Evolutionary conservation across 2,797 vertebrate genomes (phyloP), one percentile per base, ranked within the genome.

Genomic region (Chanos chanos): DNA sequence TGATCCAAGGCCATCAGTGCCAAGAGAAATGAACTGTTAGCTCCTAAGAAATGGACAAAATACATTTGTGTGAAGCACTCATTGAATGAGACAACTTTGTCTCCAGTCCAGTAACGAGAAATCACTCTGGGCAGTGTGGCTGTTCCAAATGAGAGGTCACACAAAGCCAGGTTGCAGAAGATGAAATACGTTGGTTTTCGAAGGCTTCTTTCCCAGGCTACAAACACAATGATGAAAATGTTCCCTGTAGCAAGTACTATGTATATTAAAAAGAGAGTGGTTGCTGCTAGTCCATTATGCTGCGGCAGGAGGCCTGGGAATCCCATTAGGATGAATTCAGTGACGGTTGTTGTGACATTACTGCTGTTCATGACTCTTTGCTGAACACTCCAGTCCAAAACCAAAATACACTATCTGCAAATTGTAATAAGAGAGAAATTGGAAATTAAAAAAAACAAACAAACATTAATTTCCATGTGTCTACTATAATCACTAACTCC

Each of bases 1-100:
- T 83, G 77, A 68, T 89, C 86, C 34, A 85, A 51, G 3, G 86
- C 79, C 85, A 86, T 85, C 8, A 87, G 65, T 21, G 80, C 48
- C 25, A 87, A 59, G 13, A 86, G 71, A 34, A 81, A 71, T 15
- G 78, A 81, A 2, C 71, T 69, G 6, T 64, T 72, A 7, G 84
- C 70, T 8, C 82, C 84, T 18, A 87, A 37, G 30, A 78, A 73
- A 60, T 87, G 85, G 0, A 87, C 82, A 43, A 89, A 80, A 71
- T 77, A 83, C 70, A 87, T 81, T 8, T 89, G 85, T 10, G 54
- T 10, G 5, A 89, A 81, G 44, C 85, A 89, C 6, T 36, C 56
- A 1, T 53, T 68, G 12, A 85, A 86, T 4, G 79, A 68, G 4
- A 78, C 68, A 0, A 58, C 25, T 3, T 30, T 39, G 27, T 81